Evolutionary conservation across 1,140 invertebrate species (phyloP).

Genomic region (Caligus rogercresseyi): DNA sequence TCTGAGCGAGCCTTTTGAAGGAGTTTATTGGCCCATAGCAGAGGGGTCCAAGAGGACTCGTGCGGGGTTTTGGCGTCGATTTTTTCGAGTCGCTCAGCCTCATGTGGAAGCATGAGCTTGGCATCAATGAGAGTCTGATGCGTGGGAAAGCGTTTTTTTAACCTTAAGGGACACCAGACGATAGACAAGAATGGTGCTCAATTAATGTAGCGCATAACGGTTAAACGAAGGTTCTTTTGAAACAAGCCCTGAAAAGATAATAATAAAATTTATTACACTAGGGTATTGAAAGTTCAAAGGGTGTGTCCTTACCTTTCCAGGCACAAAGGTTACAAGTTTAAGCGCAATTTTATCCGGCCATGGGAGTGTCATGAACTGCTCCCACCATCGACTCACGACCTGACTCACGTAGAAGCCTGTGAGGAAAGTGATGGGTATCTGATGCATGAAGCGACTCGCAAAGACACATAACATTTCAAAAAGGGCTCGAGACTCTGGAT

Average conservation of each 20-base stretch:
- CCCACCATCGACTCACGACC: slow-evolving; percentile 31
- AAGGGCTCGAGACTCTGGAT: slow-evolving; percentile 38
- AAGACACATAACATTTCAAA: slow-evolving; percentile 31
- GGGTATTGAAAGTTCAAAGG: background rate
- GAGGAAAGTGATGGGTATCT: slow-evolving; percentile 33
- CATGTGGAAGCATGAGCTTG: slow-evolving; percentile 21
- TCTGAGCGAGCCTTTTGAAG: slow-evolving; percentile 21
- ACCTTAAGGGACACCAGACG: slow-evolving; percentile 27
- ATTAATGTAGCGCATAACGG: slow-evolving; percentile 32
- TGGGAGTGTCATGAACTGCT: slow-evolving; percentile 30
- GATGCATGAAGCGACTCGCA: slow-evolving; percentile 28
- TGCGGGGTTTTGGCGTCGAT: slow-evolving; percentile 14
- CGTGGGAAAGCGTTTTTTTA: slow-evolving; percentile 30
- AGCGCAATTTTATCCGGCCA: slow-evolving; percentile 29
- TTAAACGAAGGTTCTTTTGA: slow-evolving; percentile 25
- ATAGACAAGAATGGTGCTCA: slow-evolving; percentile 24
- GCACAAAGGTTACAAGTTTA: slow-evolving; percentile 28
- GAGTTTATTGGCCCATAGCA: slow-evolving; percentile 23
- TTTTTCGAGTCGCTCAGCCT: slow-evolving; percentile 7
- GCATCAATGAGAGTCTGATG: slow-evolving; percentile 29
- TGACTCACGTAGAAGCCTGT: slow-evolving; percentile 33
- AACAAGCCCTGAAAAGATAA: slow-evolving; percentile 21
- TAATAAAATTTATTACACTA: slow-evolving; percentile 5
- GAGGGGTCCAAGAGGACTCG: slow-evolving; percentile 18
- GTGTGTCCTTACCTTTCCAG: slow-evolving; percentile 26